Conservation (phyloP, 2,113 vertebrate genomes). For the Nothoprocta perdicaria region DNA sequence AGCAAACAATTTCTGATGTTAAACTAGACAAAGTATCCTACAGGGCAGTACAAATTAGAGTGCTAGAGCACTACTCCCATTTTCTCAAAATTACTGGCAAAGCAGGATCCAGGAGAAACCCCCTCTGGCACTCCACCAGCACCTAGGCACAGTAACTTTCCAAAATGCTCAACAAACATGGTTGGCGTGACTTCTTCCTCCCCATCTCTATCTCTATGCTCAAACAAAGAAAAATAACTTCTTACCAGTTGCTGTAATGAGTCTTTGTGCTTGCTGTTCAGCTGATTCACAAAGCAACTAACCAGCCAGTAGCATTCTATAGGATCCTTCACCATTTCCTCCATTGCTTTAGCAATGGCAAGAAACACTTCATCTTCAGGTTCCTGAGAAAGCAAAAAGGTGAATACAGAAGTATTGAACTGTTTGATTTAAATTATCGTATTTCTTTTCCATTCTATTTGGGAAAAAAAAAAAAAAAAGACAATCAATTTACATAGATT, state of each 20-base stretch:
- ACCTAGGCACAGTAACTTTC: background rate
- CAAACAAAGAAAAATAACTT: background rate
- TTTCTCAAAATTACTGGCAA: background rate
- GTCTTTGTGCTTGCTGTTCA: slow-evolving; percentile 91
- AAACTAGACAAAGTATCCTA: background rate
- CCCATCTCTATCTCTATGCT: background rate
- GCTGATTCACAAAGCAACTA: slow-evolving; percentile 91
- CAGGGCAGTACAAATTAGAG: background rate
- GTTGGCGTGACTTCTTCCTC: background rate
- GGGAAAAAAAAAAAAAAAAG: background rate
- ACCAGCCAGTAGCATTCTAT: slow-evolving; percentile 95
- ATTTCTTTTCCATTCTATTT: background rate
- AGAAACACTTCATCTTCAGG: slow-evolving; percentile 91
- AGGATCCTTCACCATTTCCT: slow-evolving; percentile 91
- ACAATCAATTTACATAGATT: accelerated
- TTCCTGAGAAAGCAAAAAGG: slow-evolving; percentile 75
- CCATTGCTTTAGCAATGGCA: slow-evolving; percentile 90
- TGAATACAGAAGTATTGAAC: background rate
- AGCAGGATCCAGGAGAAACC: background rate
- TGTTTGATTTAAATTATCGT: background rate
- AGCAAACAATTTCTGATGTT: background rate
- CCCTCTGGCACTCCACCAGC: background rate
- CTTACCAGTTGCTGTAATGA: slow-evolving; percentile 89
- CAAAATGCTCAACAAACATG: background rate
- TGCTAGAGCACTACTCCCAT: accelerated